Base-by-base conservation (phyloP, 2,888 invertebrate genomes). In the Leptopilina drosophilae region DNA sequence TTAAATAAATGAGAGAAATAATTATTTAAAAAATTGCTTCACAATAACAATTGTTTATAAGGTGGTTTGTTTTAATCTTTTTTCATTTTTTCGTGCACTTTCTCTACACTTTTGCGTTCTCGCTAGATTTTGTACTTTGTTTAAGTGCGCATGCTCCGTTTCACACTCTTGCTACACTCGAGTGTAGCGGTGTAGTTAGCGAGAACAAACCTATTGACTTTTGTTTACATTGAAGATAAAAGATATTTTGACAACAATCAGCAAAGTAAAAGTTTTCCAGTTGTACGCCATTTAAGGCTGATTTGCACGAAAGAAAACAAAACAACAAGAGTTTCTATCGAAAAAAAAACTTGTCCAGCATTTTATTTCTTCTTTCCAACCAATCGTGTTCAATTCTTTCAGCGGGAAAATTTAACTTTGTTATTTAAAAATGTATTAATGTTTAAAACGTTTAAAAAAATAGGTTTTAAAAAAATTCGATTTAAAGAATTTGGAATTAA, bases 191-290 rank as follows among this genome's bases (percentile, higher is more conserved):
- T 26, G 26, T 26, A 26, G 26, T 26, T 26, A 26, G 26, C 26
- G 26, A 26, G 26, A 26, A 26, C 26, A 26, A 26, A 26, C 26
- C 26, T 26, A 78, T 78, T 49, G 33, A 59, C 15, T 46, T 81
- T 81, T 77, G 79, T 83, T 83, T 80, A 80, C n/a, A 64, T 76
- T 76, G 15, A 42, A 62, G 46, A 76, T 56, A 53, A 14, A 73
- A 20, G 33, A 73, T 49, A 69, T 56, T 33, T 69, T 56, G 33
- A 56, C 49, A 73, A 56, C 33, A 33, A 56, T 26, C 14, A 11
- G 33, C 20, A 49, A 49, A 49, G 49, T 49, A 49, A 49, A 9
- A 49, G 49, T 49, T 49, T 49, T 49, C 49, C 62, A 20, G 62
- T 20, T 20, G 62, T 20, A 62, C 62, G 62, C 62, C 62, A 62